Conservation (phyloP, 2,888 invertebrate genomes). For the Caenorhabditis uteleia region DNA sequence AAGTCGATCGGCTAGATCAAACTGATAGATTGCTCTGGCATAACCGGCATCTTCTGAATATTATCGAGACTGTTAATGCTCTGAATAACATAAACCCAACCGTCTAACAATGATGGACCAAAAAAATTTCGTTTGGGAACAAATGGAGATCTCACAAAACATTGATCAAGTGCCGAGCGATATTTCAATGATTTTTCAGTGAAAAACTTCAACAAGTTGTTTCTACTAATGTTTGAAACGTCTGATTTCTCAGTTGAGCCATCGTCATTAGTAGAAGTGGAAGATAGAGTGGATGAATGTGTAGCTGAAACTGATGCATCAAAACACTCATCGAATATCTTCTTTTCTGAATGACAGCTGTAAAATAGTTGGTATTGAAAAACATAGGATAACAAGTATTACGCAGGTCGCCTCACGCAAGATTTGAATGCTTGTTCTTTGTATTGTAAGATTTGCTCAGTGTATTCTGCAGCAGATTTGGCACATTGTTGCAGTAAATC, state of each 20-base stretch:
- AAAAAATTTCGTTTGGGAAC: slow-evolving; percentile 42
- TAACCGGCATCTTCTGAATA: slow-evolving; percentile 59
- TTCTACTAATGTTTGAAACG: too few species aligned
- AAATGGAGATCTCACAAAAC: slow-evolving; percentile 45
- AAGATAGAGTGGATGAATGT: slow-evolving; percentile 11
- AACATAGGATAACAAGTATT: slow-evolving; percentile 5
- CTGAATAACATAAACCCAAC: slow-evolving; percentile 17
- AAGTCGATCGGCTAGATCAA: slow-evolving; percentile 60
- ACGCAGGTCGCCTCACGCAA: slow-evolving; percentile 55
- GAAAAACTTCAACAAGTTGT: slow-evolving; percentile 36
- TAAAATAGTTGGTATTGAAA: too few species aligned
- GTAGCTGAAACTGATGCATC: slow-evolving; percentile 49
- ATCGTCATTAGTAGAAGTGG: slow-evolving; percentile 19
- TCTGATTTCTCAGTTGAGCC: slow-evolving; percentile 14
- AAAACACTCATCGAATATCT: slow-evolving; percentile 63
- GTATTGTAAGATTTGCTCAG: slow-evolving; percentile 44
- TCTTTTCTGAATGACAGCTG: slow-evolving; percentile 60
- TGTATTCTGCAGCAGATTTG: slow-evolving; percentile 56
- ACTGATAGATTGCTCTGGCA: slow-evolving; percentile 56
- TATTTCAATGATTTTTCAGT: slow-evolving; percentile 33
- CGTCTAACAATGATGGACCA: slow-evolving; percentile 47
- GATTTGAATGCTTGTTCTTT: slow-evolving; percentile 58
- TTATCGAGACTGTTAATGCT: neutral
- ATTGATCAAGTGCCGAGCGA: slow-evolving; percentile 41
- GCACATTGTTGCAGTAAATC: slow-evolving; percentile 62